Conservation (phyloP, 1,140 invertebrate species). For the Pinna nobilis region DNA sequence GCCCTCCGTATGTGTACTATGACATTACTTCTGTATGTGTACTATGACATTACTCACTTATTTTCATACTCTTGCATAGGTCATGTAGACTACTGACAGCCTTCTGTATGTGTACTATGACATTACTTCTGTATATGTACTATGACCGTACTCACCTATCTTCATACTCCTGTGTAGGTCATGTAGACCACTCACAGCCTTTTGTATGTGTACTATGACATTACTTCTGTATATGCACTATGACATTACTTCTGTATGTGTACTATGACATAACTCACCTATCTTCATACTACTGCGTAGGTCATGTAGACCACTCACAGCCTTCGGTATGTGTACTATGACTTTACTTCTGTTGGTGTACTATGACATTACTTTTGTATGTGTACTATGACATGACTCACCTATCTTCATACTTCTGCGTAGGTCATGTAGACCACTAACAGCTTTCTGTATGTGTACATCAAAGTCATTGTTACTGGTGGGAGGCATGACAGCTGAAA, state of each 20-base stretch:
- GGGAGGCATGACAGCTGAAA: conserved; percentile 69
- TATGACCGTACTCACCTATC: conserved; percentile 18
- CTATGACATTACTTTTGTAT: conserved; percentile 1
- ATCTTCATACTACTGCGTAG: background rate
- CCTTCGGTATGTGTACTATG: conserved; percentile 6
- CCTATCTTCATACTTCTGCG: conserved; percentile 18
- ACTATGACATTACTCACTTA: too few relatives aligned
- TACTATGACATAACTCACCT: background rate
- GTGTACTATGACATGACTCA: background rate
- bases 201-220: conserved; percentile 60
- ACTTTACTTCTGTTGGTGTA: background rate
- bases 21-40: too few relatives aligned
- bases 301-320: background rate
- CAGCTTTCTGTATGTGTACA: conserved; percentile 67
- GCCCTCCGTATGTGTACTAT: too few relatives aligned
- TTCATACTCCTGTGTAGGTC: conserved; percentile 37
- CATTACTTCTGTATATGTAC: too few relatives aligned
- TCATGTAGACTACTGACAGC: too few relatives aligned
- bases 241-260: too few relatives aligned
- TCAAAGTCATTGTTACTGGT: conserved; percentile 68
- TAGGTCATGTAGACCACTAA: conserved; percentile 64
- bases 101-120: too few relatives aligned
- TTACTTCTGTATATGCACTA: too few relatives aligned
- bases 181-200: conserved; percentile 66
- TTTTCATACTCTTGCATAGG: too few relatives aligned